A percentile compares a stretch with the other conserved stretches of the same genome.
Evolutionary conservation across 30 jellyfish, hydroid and myxozoan genomes (phyloP).

Genomic region (Aurelia aurita): DNA sequence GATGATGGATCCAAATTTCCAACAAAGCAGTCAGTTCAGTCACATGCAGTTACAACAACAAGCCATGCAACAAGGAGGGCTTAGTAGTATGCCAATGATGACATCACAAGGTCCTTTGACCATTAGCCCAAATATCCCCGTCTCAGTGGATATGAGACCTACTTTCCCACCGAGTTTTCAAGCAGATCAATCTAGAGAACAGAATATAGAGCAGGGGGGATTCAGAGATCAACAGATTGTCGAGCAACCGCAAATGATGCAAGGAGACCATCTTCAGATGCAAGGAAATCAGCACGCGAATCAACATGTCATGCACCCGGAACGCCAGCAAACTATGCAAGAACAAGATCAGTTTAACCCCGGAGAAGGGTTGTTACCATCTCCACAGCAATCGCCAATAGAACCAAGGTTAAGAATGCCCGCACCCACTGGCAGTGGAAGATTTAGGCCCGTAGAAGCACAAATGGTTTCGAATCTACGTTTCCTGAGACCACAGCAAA

Average conservation of each 20-base stretch:
- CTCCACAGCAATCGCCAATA: neutral
- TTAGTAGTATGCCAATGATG: neutral
- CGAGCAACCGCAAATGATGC: conserved; percentile 12
- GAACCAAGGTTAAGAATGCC: conserved; percentile 10
- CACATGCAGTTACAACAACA: no score
- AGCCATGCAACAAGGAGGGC: conserved; percentile 1
- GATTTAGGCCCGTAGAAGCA: conserved; percentile 35
- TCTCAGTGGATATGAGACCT: conserved; percentile 15
- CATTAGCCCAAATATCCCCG: conserved; percentile 24
- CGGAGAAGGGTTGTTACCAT: neutral
- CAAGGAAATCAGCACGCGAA: neutral
- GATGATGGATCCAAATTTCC: conserved; percentile 10
- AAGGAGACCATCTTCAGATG: conserved; percentile 6
- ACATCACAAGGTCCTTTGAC: neutral
- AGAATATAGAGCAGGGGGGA: conserved; percentile 19
- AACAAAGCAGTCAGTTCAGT: conserved; percentile 28
- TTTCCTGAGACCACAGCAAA: conserved; percentile 16
- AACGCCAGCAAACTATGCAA: neutral
- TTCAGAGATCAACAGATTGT: conserved; percentile 15
- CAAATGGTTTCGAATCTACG: conserved; percentile 13
- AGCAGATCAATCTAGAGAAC: neutral
- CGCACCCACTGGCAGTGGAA: neutral
- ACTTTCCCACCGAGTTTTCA: conserved; percentile 2
- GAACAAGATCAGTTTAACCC: neutral
- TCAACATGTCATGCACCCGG: conserved; percentile 15